These are phyloP conservation scores for Palythoa heliodiscus DNA, from an alignment of 92 coral and sea anemone genomes.

Conservation along the genomic window DNA sequence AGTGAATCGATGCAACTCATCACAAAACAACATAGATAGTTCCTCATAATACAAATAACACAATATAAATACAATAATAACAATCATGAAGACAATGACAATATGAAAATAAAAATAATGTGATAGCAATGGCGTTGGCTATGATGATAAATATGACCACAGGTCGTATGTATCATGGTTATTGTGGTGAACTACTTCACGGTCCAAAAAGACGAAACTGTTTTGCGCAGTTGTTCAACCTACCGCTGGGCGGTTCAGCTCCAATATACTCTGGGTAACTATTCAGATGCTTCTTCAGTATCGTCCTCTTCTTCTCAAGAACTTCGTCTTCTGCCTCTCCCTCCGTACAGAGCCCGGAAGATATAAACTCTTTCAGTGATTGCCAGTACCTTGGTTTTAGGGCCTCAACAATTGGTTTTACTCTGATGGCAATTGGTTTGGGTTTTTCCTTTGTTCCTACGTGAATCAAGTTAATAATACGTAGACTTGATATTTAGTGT, in stretches of 20 bases:
- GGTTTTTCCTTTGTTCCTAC: constrained; percentile 6
- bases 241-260: background rate
- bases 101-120: too few relatives aligned
- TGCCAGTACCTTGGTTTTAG: constrained; percentile 27
- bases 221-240: background rate
- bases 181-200: background rate
- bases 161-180: too few relatives aligned
- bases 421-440: background rate
- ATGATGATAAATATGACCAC: too few relatives aligned
- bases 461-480: too few relatives aligned
- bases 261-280: constrained; percentile 1
- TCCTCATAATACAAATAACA: too few relatives aligned
- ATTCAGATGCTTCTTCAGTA: background rate
- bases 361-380: constrained; percentile 13
- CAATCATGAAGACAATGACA: too few relatives aligned
- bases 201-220: background rate
- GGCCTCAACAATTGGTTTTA: constrained; percentile 8
- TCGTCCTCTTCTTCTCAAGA: constrained; percentile 12
- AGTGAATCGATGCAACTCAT: too few relatives aligned
- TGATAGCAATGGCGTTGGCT: too few relatives aligned
- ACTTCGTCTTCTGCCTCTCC: constrained; percentile 14
- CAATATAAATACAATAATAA: too few relatives aligned
- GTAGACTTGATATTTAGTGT: background rate
- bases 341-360: background rate
- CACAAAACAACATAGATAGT: too few relatives aligned